Conservation (phyloP, 2,888 invertebrate species). For the Disparrhopalites patrizii region DNA sequence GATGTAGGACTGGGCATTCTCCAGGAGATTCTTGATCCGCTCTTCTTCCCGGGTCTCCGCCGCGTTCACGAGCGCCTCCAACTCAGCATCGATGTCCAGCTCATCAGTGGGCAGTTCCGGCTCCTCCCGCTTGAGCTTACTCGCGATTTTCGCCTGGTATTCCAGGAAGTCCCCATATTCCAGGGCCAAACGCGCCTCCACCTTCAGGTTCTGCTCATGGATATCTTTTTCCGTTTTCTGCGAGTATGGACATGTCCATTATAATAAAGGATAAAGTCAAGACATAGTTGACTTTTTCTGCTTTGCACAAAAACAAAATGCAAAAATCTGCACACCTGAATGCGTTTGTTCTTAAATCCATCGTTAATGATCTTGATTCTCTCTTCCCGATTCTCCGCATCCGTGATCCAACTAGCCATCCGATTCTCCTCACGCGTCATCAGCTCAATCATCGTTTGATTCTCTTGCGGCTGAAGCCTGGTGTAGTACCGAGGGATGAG, state of each 20-base stretch:
- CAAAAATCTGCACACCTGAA: constrained; percentile 10
- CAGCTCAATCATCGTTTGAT: constrained; percentile 38
- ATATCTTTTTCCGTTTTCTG: constrained; percentile 41
- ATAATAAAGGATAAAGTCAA: not conserved
- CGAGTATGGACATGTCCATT: not conserved
- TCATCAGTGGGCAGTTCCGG: constrained; percentile 40
- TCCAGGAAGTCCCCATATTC: constrained; percentile 45
- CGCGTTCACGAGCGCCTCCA: constrained; percentile 34
- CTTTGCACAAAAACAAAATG: not conserved
- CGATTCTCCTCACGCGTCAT: constrained; percentile 44
- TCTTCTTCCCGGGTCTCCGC: constrained; percentile 34
- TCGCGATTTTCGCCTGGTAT: constrained; percentile 35
- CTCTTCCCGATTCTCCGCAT: constrained; percentile 28
- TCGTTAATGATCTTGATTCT: constrained; percentile 25
- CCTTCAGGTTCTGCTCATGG: constrained; percentile 33
- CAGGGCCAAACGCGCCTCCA: constrained; percentile 35
- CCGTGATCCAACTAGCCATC: constrained; percentile 36
- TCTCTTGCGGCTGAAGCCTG: constrained; percentile 35
- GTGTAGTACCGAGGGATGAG: constrained; percentile 42
- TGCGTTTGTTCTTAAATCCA: constrained; percentile 24
- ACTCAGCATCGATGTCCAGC: constrained; percentile 34
- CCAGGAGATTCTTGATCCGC: not conserved
- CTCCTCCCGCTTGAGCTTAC: constrained; percentile 38
- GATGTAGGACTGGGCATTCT: no score
- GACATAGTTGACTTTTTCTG: not conserved